Conservation (phyloP, 2,113 vertebrate genomes). For the Opisthocomus hoazin region DNA sequence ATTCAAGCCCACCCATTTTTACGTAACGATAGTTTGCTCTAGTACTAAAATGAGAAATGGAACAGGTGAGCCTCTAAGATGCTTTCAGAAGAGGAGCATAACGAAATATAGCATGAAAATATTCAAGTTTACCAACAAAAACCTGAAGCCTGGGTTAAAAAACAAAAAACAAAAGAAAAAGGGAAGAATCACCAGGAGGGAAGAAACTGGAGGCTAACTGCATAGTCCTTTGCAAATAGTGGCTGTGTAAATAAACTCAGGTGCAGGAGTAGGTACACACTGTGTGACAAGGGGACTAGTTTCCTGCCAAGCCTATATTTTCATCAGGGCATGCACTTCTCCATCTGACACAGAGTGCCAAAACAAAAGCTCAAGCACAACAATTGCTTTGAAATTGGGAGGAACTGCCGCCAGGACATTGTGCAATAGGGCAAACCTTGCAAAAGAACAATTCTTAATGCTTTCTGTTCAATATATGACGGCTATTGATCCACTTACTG, state of each 20-base stretch:
- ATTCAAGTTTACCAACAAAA: background rate
- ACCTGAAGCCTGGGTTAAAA: background rate
- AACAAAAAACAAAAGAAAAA: too few relatives aligned
- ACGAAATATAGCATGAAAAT: background rate
- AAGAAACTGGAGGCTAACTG: background rate
- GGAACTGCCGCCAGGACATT: background rate
- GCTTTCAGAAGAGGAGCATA: background rate
- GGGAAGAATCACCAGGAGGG: background rate
- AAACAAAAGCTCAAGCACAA: background rate
- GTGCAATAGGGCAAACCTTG: background rate
- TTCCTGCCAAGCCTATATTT: background rate
- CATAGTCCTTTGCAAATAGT: background rate
- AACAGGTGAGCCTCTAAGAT: background rate
- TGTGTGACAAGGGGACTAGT: background rate
- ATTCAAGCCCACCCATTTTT: background rate
- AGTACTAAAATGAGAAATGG: background rate
- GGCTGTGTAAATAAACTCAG: background rate
- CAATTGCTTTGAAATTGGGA: background rate
- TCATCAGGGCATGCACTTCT: background rate
- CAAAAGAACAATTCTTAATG: background rate
- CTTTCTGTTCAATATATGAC: background rate
- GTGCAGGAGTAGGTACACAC: background rate
- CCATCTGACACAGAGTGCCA: background rate
- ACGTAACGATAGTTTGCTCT: background rate
- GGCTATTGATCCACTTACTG: background rate